Evolutionary conservation across 1,140 invertebrate genomes (phyloP).

Genomic region (Planococcus citri): DNA sequence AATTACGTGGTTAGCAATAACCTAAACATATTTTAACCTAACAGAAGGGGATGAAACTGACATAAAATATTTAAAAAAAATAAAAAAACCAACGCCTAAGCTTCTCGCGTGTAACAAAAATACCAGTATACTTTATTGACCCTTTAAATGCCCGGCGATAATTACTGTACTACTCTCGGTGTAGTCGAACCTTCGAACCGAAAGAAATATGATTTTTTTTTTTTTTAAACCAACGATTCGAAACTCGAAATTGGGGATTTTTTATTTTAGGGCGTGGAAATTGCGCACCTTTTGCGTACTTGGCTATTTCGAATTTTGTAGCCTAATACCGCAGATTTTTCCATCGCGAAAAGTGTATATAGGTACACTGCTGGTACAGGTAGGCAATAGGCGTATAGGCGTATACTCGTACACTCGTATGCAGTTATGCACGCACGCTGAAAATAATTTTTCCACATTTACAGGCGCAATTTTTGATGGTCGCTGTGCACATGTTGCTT

Average conservation of each 20-base stretch:
- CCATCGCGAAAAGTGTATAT: no score
- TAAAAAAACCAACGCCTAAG: neutral
- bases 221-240: no score
- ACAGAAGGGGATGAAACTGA: neutral
- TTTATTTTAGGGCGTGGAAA: no score
- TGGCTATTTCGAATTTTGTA: no score
- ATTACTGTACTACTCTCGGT: no score
- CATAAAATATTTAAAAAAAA: neutral
- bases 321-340: no score
- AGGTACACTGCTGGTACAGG: no score
- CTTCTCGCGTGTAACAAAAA: neutral
- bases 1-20: neutral
- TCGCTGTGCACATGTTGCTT: slow-evolving; percentile 51
- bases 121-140: neutral
- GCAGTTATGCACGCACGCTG: no score
- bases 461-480: slow-evolving; percentile 57
- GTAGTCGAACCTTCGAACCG: neutral
- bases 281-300: no score
- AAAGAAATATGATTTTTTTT: neutral
- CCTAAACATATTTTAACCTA: slow-evolving; percentile 1
- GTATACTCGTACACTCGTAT: no score
- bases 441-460: slow-evolving; percentile 31
- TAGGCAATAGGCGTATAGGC: no score
- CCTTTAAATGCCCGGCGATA: neutral
- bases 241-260: no score